Conservation (phyloP, 2,888 invertebrate genomes). For the Busseola fusca region DNA sequence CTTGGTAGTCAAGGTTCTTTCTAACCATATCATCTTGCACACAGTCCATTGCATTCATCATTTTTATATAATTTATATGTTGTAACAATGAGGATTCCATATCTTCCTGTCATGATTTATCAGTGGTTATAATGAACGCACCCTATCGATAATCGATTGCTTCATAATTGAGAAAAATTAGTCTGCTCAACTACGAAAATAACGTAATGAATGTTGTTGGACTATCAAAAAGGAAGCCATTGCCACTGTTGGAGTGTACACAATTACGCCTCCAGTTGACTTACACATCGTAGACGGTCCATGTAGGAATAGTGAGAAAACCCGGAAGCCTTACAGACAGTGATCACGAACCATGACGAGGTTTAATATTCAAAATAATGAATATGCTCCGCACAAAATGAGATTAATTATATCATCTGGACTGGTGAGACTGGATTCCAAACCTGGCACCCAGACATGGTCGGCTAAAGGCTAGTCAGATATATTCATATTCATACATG, state of each 20-base stretch:
- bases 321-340: neutral
- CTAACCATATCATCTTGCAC: neutral
- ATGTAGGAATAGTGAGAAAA: neutral
- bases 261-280: neutral
- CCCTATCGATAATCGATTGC: no score
- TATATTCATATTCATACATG: slow-evolving; percentile 36
- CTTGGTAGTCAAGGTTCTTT: neutral
- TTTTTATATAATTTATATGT: neutral
- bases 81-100: neutral
- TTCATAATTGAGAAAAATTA: neutral
- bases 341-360: neutral
- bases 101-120: neutral
- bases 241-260: neutral
- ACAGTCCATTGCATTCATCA: neutral
- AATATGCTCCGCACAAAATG: neutral
- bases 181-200: neutral
- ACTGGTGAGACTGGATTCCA: slow-evolving; percentile 20
- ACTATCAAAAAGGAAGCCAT: neutral
- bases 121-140: neutral
- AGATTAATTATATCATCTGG: slow-evolving; percentile 6
- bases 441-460: neutral
- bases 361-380: neutral
- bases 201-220: neutral
- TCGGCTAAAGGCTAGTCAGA: slow-evolving; percentile 3
- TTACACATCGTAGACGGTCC: neutral